These are phyloP conservation scores for Xanthostigma xanthostigma DNA, from an alignment of 2,888 invertebrate species.

Conservation along the genomic window DNA sequence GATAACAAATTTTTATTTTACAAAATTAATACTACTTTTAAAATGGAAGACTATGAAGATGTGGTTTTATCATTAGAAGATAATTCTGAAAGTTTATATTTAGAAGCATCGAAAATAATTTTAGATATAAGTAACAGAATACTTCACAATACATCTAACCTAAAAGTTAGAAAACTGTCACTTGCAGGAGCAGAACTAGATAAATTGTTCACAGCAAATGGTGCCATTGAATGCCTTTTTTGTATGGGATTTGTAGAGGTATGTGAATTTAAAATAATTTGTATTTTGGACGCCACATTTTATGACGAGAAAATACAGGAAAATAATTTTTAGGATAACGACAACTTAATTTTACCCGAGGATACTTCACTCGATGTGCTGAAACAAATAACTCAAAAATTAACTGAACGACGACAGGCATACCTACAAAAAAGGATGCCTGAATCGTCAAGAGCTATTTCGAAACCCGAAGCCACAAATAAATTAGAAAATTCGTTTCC, in stretches of 20 bases:
- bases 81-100: not conserved
- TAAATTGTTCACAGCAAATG: conserved; percentile 1
- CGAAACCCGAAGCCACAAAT: too few relatives aligned
- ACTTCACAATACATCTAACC: conserved; percentile 3
- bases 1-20: too few relatives aligned
- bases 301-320: too few relatives aligned
- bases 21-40: not conserved
- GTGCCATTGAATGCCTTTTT: conserved; percentile 2
- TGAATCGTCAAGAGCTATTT: too few relatives aligned
- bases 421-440: too few relatives aligned
- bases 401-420: not conserved
- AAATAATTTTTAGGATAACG: not conserved
- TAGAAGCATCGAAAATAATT: conserved; percentile 1
- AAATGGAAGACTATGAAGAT: not conserved
- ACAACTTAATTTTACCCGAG: not conserved
- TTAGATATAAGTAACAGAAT: not conserved
- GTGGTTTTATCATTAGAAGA: not conserved
- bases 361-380: not conserved
- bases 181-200: not conserved
- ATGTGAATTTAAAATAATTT: not conserved
- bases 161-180: not conserved
- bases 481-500: too few relatives aligned
- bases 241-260: conserved; percentile 4
- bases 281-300: too few relatives aligned
- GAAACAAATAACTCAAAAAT: not conserved